Conservation (phyloP, 2,888 invertebrate genomes). For the Yponomeuta malinellus region DNA sequence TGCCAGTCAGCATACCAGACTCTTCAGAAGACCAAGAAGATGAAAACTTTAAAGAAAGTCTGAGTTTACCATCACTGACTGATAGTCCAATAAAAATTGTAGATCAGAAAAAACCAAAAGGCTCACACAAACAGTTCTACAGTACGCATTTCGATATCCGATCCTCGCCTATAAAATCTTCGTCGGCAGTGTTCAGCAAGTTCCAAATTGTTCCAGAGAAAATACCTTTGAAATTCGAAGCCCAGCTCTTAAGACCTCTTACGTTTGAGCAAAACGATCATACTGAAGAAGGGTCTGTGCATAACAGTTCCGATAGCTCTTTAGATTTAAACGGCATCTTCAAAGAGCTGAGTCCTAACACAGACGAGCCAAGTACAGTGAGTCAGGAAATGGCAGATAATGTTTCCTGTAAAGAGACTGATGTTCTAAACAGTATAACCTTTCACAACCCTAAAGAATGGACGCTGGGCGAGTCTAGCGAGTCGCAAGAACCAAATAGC, state of each 20-base stretch:
- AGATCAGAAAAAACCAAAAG: background rate
- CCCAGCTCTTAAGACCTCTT: constrained; percentile 49
- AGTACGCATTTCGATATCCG: constrained; percentile 66
- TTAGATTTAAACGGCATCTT: constrained; percentile 13
- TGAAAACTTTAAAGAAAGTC: background rate
- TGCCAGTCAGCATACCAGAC: background rate
- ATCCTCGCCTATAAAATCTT: constrained; percentile 64
- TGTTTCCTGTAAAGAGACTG: constrained; percentile 12
- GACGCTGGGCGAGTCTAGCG: constrained; percentile 38
- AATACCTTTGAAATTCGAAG: constrained; percentile 47
- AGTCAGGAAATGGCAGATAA: background rate
- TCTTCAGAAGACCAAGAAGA: background rate
- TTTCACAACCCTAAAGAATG: constrained; percentile 42
- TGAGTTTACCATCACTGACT: background rate
- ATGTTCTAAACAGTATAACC: background rate
- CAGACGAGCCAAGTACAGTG: background rate
- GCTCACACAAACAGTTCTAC: constrained; percentile 46
- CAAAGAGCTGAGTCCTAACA: constrained; percentile 1
- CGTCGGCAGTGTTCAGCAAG: constrained; percentile 56
- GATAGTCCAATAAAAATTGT: constrained; percentile 2
- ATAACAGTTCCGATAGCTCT: constrained; percentile 10
- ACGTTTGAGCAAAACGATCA: constrained; percentile 29
- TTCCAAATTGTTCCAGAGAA: constrained; percentile 62
- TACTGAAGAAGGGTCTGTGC: background rate
- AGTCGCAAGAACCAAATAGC: constrained; percentile 44